Evolutionary conservation across 2,797 vertebrate species (phyloP), one percentile per base, ranked within the genome.

Genomic region (Rhinichthys osculus): DNA sequence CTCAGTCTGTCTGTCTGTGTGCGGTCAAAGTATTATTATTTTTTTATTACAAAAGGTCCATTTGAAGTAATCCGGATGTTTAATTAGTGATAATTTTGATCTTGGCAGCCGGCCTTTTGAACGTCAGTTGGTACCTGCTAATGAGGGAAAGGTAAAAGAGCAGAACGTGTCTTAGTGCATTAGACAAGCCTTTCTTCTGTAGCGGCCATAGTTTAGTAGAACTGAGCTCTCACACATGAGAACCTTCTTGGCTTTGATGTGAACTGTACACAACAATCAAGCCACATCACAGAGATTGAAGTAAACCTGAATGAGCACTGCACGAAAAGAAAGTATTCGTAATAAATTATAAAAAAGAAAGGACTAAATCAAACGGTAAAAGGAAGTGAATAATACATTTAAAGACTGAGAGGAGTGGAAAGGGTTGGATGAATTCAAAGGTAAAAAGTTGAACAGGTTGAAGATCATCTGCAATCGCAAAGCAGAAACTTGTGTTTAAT

Each of bases 31-130:
- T 35, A 35, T 42, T 42, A 38, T 62, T 33, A 33, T 38, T 78
- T 64, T 52, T 44, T 40, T 23, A 73, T 72, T 59, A 76, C 50
- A 57, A 81, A 84, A 76, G 47, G 47, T 74, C 38, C 50, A 76
- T 76, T 70, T 74, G 70, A 87, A 87, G 57, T 84, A 79, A 83
- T 80, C 57, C 16, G 30, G 77, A 81, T 59, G 86, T 80, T 87
- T 87, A 81, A 87, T 87, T 87, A 87, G 44, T 59, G 50, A 35
- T 81, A 17, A 81, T 73, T 83, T 83, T 87, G 81, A 87, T 87
- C 82, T 76, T 69, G 44, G 77, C 71, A 84, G 70, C 69, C 9
- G 14, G 84, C 62, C 59, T 47, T 74, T 84, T 81, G 70, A 80
- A 84, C 2, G 23, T 35, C 71, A 21, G 30, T 62, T 44, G 38